phyloP scores from a whole-genome alignment of 2,888 invertebrate genomes.

The Macropis europaea region DNA sequence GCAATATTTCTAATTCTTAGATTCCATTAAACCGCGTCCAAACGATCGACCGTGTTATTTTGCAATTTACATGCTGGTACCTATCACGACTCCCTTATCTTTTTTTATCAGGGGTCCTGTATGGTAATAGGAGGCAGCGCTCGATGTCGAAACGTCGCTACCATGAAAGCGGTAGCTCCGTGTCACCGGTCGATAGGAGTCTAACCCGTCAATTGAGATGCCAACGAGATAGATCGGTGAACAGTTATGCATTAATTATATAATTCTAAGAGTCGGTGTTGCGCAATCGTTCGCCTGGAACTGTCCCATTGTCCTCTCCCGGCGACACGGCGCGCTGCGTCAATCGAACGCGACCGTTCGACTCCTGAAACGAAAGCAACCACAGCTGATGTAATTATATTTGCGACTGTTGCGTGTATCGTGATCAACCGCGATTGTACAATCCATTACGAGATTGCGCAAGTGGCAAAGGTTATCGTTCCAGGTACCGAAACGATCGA shows the following conservation, averaged over 20 bases:
- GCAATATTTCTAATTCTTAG: too few species aligned
- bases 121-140: background rate
- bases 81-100: background rate
- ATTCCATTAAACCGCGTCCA: too few species aligned
- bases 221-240: constrained; percentile 39
- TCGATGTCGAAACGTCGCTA: background rate
- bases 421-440: constrained; percentile 13
- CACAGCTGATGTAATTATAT: constrained; percentile 40
- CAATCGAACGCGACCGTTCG: constrained; percentile 25
- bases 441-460: constrained; percentile 19
- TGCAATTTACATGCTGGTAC: too few species aligned
- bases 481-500: constrained; percentile 40
- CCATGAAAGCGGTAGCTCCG: constrained; percentile 30
- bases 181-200: constrained; percentile 31
- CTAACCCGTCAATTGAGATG: constrained; percentile 38
- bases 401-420: constrained; percentile 34
- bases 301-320: constrained; percentile 26
- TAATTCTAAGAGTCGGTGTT: constrained; percentile 43
- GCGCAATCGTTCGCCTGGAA: constrained; percentile 44
- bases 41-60: too few species aligned
- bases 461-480: constrained; percentile 49
- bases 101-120: background rate
- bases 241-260: constrained; percentile 50
- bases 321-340: constrained; percentile 26
- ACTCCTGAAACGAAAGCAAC: constrained; percentile 22